These are phyloP conservation scores for Bombus picipes DNA, from an alignment of 1,140 invertebrate genomes.

Conservation along the genomic window DNA sequence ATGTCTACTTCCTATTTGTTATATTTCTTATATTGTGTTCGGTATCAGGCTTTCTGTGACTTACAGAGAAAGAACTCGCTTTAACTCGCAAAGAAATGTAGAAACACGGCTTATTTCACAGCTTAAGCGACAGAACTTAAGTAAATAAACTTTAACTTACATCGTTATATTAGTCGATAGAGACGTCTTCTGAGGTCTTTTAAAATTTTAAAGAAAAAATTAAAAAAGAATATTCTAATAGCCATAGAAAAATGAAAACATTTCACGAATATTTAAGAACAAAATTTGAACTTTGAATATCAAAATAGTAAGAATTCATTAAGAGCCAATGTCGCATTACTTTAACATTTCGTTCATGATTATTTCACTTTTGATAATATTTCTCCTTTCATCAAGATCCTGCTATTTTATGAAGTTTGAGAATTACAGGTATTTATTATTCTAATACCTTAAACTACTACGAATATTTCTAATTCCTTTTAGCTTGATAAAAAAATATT, in stretches of 20 bases:
- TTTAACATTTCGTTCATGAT: too few species aligned
- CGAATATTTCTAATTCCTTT: too few species aligned
- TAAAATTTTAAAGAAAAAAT: not conserved
- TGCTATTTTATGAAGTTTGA: too few species aligned
- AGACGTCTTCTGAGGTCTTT: not conserved
- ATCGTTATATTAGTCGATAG: not conserved
- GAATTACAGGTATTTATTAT: too few species aligned
- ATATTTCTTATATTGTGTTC: not conserved
- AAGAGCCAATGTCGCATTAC: too few species aligned
- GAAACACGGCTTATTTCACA: not conserved
- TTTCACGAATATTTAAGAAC: not conserved
- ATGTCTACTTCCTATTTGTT: too few species aligned
- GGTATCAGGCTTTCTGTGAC: not conserved
- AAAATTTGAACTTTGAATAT: not conserved
- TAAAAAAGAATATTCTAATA: not conserved
- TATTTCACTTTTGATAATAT: too few species aligned
- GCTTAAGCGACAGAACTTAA: not conserved
- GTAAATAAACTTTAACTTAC: not conserved
- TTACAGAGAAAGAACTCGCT: not conserved
- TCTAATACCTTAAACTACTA: too few species aligned
- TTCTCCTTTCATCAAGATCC: too few species aligned
- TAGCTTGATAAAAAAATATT: too few species aligned
- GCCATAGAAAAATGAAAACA: not conserved
- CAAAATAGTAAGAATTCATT: too few species aligned
- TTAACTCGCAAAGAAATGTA: not conserved